Conservation (phyloP, 2,888 invertebrate species). For the Drosophila diplacantha region DNA sequence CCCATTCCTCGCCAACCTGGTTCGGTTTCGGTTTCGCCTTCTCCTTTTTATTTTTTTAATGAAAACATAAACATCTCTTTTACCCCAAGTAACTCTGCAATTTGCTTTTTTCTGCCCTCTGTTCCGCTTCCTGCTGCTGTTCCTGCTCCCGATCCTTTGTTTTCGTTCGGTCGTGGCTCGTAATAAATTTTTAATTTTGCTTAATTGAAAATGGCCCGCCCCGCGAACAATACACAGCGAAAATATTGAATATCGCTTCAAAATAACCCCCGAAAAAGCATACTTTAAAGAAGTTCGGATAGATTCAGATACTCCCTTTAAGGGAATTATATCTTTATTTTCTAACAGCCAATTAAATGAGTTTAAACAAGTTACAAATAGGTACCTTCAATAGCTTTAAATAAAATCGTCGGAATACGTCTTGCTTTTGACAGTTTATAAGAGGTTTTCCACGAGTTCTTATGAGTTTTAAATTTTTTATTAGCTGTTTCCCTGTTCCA, state of each 20-base stretch:
- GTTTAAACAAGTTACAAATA: neutral
- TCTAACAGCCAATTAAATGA: neutral
- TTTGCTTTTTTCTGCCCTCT: slow-evolving; percentile 43
- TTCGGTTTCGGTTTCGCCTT: slow-evolving; percentile 29
- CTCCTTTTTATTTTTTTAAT: slow-evolving; percentile 44
- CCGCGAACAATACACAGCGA: slow-evolving; percentile 5
- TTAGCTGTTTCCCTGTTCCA: neutral
- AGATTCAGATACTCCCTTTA: neutral
- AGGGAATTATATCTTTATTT: neutral
- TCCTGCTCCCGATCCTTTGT: slow-evolving; percentile 48
- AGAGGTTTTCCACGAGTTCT: neutral
- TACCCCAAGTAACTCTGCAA: slow-evolving; percentile 43
- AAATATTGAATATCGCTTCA: slow-evolving; percentile 3
- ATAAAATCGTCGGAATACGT: neutral
- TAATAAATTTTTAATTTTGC: slow-evolving; percentile 72
- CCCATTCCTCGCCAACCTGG: slow-evolving; percentile 19
- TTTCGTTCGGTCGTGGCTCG: slow-evolving; percentile 59
- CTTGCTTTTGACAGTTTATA: neutral
- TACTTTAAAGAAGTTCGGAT: neutral
- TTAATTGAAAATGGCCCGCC: slow-evolving; percentile 68
- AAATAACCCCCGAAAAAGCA: neutral
- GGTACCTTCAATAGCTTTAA: neutral
- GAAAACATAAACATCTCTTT: slow-evolving; percentile 65
- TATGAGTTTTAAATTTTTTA: neutral
- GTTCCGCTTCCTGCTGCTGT: slow-evolving; percentile 8